Conservation (phyloP, 2,888 invertebrate species). For the Synergus laeviventris region DNA sequence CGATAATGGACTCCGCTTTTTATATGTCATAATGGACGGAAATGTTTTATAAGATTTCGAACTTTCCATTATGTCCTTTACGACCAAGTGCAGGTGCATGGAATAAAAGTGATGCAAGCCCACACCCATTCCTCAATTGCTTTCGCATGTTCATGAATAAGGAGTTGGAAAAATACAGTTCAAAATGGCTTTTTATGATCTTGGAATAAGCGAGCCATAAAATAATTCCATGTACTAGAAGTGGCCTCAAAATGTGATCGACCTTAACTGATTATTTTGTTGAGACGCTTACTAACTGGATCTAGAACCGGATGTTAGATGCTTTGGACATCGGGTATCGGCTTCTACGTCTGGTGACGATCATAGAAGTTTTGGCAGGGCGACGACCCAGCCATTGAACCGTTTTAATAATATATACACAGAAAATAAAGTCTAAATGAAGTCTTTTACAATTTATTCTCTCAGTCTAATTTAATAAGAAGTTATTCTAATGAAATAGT, state of each 20-base stretch:
- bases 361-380: conserved; percentile 59
- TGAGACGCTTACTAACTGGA: not conserved
- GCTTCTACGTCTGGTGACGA: conserved; percentile 43
- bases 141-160: not conserved
- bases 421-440: too few relatives aligned
- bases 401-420: too few relatives aligned
- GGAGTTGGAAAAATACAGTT: not conserved
- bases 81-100: not conserved
- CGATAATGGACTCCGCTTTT: too few relatives aligned
- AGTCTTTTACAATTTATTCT: too few relatives aligned
- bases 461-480: too few relatives aligned
- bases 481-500: too few relatives aligned
- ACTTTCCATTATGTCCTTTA: not conserved
- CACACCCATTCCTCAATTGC: not conserved
- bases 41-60: too few relatives aligned
- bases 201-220: not conserved
- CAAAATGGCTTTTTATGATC: not conserved
- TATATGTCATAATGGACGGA: too few relatives aligned
- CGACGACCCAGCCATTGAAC: conserved; percentile 64
- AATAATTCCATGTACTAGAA: not conserved
- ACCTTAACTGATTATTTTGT: not conserved
- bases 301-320: conserved; percentile 20
- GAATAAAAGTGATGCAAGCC: not conserved
- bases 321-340: conserved; percentile 25
- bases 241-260: not conserved